phyloP scores from a whole-genome alignment of 2,797 vertebrate genomes.

The Neostethus bicornis region DNA sequence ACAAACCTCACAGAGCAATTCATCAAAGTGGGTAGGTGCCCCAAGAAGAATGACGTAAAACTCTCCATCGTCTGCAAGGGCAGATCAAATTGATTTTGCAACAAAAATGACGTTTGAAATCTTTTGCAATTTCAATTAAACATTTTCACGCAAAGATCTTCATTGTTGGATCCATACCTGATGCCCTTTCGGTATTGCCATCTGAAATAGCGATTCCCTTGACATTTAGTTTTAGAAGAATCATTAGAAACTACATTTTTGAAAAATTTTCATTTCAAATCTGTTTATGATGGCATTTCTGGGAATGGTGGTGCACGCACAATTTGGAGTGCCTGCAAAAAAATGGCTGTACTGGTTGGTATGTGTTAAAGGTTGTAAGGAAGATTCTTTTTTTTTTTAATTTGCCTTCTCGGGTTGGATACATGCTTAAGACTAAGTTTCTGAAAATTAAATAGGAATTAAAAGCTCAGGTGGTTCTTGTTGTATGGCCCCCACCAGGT shows the following conservation, averaged over 20 bases:
- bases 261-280: constrained; percentile 22
- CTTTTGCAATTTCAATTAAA: constrained; percentile 56
- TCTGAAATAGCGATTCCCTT: constrained; percentile 25
- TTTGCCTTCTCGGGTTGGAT: no score
- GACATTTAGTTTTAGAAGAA: constrained; percentile 34
- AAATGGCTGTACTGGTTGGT: no score
- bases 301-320: no score
- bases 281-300: no score
- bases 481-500: no score
- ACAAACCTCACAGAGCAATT: constrained; percentile 62
- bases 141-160: constrained; percentile 25
- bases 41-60: constrained; percentile 34
- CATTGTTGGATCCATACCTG: constrained; percentile 47
- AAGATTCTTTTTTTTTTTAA: no score
- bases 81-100: constrained; percentile 60
- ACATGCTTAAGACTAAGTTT: no score
- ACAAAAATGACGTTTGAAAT: constrained; percentile 52
- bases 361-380: no score
- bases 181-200: constrained; percentile 32
- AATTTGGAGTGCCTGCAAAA: no score
- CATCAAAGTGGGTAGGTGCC: constrained; percentile 67
- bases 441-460: no score
- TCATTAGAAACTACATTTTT: constrained; percentile 43
- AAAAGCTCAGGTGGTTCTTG: no score
- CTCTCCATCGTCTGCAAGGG: constrained; percentile 50